Conservation (phyloP, 2,113 vertebrate species). For the Laticauda colubrina region DNA sequence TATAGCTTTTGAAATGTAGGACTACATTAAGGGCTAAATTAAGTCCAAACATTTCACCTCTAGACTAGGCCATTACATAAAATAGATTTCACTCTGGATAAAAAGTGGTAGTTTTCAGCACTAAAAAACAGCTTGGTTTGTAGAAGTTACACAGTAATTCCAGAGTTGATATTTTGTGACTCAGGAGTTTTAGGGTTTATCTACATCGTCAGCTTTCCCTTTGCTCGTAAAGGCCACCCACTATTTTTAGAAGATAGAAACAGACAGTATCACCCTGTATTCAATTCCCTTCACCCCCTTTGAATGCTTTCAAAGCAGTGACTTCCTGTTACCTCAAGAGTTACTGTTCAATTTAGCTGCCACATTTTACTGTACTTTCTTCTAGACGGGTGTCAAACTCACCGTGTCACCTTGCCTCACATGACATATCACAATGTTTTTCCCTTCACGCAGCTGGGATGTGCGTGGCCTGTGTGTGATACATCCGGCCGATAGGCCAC, state of each 20-base stretch:
- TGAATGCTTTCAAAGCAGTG: neutral
- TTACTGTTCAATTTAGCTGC: neutral
- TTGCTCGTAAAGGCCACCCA: neutral
- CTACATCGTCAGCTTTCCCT: neutral
- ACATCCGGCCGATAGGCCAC: too few species aligned
- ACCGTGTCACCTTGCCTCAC: too few species aligned
- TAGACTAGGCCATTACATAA: neutral
- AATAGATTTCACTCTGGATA: neutral
- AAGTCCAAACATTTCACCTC: neutral
- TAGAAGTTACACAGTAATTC: neutral
- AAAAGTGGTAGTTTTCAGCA: neutral
- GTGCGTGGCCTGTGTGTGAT: too few species aligned
- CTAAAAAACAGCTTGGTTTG: neutral
- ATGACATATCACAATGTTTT: too few species aligned
- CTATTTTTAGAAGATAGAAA: neutral
- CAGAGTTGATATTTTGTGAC: neutral
- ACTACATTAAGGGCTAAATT: neutral
- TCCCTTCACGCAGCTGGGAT: too few species aligned
- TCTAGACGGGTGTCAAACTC: neutral
- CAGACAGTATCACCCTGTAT: neutral
- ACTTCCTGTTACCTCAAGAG: neutral
- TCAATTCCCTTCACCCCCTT: neutral
- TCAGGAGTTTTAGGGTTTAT: neutral
- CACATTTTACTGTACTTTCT: neutral
- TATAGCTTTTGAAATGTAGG: neutral